Percentiles rank a stretch among this genome's conserved stretches.
These are phyloP conservation scores for Podilymbus podiceps DNA, from an alignment of 2,113 vertebrate species.

Conservation along the genomic window DNA sequence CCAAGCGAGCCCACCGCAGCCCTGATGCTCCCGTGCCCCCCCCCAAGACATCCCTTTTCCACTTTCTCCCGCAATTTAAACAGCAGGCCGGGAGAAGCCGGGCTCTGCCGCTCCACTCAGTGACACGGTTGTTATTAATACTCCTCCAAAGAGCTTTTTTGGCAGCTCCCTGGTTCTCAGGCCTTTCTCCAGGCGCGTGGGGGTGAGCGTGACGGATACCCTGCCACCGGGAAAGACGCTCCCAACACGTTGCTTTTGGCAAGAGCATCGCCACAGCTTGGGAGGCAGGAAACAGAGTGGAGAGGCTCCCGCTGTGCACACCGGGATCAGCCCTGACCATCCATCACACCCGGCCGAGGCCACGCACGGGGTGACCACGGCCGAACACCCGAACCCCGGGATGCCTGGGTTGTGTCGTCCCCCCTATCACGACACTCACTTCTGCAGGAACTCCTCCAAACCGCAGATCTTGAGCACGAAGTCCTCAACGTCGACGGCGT, in stretches of 20 bases:
- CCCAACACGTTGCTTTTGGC: not conserved
- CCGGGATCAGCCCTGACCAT: fast-evolving
- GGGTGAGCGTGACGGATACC: not conserved
- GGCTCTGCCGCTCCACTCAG: not conserved
- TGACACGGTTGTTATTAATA: not conserved
- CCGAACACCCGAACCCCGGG: not conserved
- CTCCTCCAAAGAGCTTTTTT: conserved; percentile 11
- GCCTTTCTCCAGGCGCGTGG: fast-evolving
- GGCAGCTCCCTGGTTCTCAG: not conserved
- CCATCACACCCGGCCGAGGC: not conserved
- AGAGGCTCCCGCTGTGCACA: not conserved
- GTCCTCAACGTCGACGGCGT: conserved; percentile 77
- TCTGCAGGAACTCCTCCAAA: conserved; percentile 88
- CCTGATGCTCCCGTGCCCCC: not conserved
- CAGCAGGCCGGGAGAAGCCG: not conserved
- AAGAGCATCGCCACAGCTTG: not conserved
- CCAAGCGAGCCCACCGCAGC: not conserved
- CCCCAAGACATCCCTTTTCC: not conserved
- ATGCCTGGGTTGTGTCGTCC: not conserved
- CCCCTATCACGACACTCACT: conserved; percentile 70
- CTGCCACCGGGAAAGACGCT: not conserved
- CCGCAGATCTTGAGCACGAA: conserved; percentile 82
- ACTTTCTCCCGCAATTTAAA: not conserved
- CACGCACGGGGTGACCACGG: fast-evolving
- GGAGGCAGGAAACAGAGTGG: not conserved